Evolutionary conservation across 2,113 vertebrate species (phyloP), one percentile per base, ranked within the genome.

Genomic region (Prinia subflava): DNA sequence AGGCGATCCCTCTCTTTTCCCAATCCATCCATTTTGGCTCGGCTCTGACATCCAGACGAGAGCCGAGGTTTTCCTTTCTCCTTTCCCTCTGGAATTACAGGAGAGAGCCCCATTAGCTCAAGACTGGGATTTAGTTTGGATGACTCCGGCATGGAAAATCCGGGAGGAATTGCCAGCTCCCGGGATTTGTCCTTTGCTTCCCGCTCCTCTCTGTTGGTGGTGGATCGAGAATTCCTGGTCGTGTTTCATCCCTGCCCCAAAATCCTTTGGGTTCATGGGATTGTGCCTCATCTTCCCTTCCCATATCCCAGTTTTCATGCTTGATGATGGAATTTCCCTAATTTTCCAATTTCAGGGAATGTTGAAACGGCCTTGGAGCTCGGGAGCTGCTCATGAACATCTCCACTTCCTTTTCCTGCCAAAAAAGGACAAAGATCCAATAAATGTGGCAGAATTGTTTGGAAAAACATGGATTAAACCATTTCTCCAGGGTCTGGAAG

Each of bases 191-290:
- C 35, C 39, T 67, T 59, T 19, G 3, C 60, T 49, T 83, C 42
- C 65, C 1, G 1, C 9, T 70, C 37, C n/a, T 57, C 39, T 44
- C 39, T 2, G 0, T 1, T n/a, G 35, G 18, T 4, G 5, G 20
- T 5, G 1, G 33, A 21, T 20, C 33, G 53, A 56, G 57, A 49
- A 78, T 57, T 46, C 16, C 30, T 52, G 9, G 15, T 20, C 31
- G 47, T 37, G 19, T 17, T 81, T n/a, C 14, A 19, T 41, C 60
- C 62, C 23, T 49, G 27, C 20, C 39, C 30, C 3, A 2, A n/a
- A 42, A 41, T 65, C 2, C 9, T 44, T 57, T 25, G 24, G 21
- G 15, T 52, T 93, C 9, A 6, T 3, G 24, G 41, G 50, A 21
- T 24, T 56, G 11, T 74, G 82, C 67, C 53, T 37, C 49, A 25